Percentiles rank a stretch among this genome's conserved stretches.
phyloP scores from a whole-genome alignment of 2,113 vertebrate genomes.

The Herpetotheres cachinnans region DNA sequence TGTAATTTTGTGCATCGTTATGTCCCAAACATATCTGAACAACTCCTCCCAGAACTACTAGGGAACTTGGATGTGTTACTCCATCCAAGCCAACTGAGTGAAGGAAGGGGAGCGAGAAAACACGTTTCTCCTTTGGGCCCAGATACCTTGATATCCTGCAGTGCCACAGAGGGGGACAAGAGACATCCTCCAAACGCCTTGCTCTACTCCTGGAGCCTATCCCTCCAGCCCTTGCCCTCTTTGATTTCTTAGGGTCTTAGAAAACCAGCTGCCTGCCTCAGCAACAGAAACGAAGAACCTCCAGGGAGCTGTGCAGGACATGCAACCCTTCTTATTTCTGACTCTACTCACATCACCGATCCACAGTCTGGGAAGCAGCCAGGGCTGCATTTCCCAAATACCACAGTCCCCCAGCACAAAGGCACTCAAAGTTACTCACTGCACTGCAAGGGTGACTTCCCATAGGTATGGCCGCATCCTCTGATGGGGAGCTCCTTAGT shows the following conservation, averaged over 20 bases:
- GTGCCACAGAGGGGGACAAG: not conserved
- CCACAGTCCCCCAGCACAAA: accelerated
- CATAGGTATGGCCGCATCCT: not conserved
- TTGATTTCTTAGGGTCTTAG: not conserved
- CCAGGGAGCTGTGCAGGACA: not conserved
- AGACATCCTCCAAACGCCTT: not conserved
- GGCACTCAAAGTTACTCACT: not conserved
- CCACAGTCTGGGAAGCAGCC: not conserved
- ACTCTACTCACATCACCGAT: not conserved
- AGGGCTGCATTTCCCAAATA: not conserved
- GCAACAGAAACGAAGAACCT: not conserved
- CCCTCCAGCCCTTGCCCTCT: not conserved
- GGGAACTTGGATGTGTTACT: not conserved
- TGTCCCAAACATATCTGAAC: not conserved
- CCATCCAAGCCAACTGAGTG: not conserved
- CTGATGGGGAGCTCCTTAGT: not conserved
- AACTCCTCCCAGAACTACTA: not conserved
- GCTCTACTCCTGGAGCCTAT: not conserved
- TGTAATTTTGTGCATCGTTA: not conserved
- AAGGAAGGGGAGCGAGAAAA: not conserved
- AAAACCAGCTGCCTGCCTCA: not conserved
- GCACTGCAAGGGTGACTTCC: not conserved
- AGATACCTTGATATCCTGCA: not conserved
- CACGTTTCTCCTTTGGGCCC: not conserved
- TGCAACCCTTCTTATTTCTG: not conserved